A percentile compares a stretch with the other conserved stretches of the same genome.
These are phyloP conservation scores for Nomada goodeniana DNA, from an alignment of 2,888 invertebrate species.

Conservation along the genomic window DNA sequence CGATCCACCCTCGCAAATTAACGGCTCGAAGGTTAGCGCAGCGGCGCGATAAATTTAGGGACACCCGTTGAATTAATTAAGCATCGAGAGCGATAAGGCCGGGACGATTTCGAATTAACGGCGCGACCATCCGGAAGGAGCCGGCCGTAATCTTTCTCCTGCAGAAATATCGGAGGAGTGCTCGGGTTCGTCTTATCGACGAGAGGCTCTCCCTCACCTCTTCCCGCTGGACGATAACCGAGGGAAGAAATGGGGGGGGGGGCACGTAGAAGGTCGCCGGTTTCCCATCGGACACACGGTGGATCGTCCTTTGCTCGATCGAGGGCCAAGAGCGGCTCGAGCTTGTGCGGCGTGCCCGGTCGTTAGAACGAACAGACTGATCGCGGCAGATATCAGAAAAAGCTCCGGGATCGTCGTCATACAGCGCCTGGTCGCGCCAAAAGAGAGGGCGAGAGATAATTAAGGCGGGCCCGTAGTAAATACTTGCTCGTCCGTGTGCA, in stretches of 20 bases:
- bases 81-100: conserved; percentile 5
- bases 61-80: conserved; percentile 38
- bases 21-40: too few species aligned
- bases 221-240: conserved; percentile 40
- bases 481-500: conserved; percentile 58
- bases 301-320: conserved; percentile 34
- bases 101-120: conserved; percentile 16
- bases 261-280: conserved; percentile 49
- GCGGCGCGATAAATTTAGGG: conserved; percentile 7
- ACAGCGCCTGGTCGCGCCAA: conserved; percentile 58
- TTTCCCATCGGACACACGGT: conserved; percentile 29
- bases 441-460: conserved; percentile 81
- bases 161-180: conserved; percentile 19
- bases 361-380: conserved; percentile 67
- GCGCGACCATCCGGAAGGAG: conserved; percentile 36
- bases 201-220: not conserved
- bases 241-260: not conserved
- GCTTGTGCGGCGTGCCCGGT: conserved; percentile 57
- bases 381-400: conserved; percentile 72
- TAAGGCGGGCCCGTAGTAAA: conserved; percentile 81
- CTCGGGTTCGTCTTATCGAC: conserved; percentile 34
- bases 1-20: not conserved
- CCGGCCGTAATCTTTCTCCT: conserved; percentile 27
- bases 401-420: conserved; percentile 47
- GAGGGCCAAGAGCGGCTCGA: conserved; percentile 19